Conservation (phyloP, 1,140 invertebrate genomes). For the Drosophila prosaltans region DNA sequence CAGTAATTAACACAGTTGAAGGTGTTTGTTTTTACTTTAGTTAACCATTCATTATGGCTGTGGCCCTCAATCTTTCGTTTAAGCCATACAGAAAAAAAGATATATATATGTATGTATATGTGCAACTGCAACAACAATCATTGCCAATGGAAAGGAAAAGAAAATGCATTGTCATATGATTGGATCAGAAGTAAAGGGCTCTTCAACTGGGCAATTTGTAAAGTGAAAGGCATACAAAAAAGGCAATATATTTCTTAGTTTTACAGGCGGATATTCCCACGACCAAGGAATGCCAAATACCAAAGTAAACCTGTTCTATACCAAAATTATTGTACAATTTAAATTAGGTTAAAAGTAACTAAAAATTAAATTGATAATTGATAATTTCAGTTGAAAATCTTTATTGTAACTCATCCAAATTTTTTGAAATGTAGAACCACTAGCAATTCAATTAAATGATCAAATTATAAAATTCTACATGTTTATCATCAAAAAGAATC, state of each 20-base stretch:
- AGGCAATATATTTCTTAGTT: neutral
- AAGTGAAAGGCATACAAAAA: constrained; percentile 63
- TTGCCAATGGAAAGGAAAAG: constrained; percentile 37
- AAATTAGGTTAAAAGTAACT: neutral
- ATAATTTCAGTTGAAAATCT: neutral
- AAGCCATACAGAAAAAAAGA: neutral
- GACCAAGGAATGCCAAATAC: neutral
- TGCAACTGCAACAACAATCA: constrained; percentile 31
- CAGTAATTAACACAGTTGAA: constrained; percentile 45
- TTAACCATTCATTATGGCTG: constrained; percentile 6
- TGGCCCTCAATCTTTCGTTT: constrained; percentile 8
- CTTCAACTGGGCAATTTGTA: constrained; percentile 43
- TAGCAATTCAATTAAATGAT: too few species aligned
- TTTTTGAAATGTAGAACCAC: too few species aligned
- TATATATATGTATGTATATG: constrained; percentile 7
- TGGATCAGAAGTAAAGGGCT: constrained; percentile 55
- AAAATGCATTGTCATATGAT: constrained; percentile 67
- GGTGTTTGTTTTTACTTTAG: constrained; percentile 30
- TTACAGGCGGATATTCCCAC: constrained; percentile 10
- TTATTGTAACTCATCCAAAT: too few species aligned
- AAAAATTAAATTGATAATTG: neutral
- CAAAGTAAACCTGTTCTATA: neutral
- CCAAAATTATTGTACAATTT: neutral
- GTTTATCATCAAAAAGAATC: too few species aligned
- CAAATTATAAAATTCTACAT: too few species aligned